phyloP scores from a whole-genome alignment of 2,888 invertebrate genomes.

The Drosophila barbarae region DNA sequence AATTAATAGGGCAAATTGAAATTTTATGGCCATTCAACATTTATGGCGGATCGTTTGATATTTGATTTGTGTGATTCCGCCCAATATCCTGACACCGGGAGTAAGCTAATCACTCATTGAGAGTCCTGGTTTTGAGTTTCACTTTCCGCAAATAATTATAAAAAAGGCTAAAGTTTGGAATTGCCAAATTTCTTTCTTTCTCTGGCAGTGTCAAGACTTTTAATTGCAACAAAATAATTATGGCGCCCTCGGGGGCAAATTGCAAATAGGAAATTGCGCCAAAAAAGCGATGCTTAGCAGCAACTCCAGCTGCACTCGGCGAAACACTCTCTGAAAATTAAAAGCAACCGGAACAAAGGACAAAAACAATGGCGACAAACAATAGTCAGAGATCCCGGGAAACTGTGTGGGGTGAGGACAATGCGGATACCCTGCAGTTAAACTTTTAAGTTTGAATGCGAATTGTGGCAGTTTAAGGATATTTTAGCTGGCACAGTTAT shows the following conservation, averaged over 20 bases:
- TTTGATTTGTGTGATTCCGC: constrained; percentile 41
- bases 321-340: constrained; percentile 63
- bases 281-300: constrained; percentile 26
- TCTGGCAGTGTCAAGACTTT: constrained; percentile 64
- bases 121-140: constrained; percentile 12
- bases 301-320: constrained; percentile 59
- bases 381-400: constrained; percentile 12
- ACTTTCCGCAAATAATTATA: constrained; percentile 51
- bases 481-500: constrained; percentile 6
- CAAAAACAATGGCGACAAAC: constrained; percentile 42
- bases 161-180: constrained; percentile 49
- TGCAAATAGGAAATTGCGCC: constrained; percentile 49
- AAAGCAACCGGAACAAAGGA: constrained; percentile 69
- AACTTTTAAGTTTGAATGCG: constrained; percentile 7
- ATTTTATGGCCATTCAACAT: constrained; percentile 57
- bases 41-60: constrained; percentile 49
- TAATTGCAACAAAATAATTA: constrained; percentile 73
- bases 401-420: not conserved
- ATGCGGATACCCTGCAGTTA: constrained; percentile 6
- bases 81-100: not conserved
- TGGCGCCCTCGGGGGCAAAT: constrained; percentile 63
- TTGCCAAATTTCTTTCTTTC: constrained; percentile 20
- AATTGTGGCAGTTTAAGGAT: constrained; percentile 1
- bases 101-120: constrained; percentile 7
- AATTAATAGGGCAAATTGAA: constrained; percentile 68